Evolutionary conservation across 1,140 invertebrate genomes (phyloP), one percentile per base, ranked within the genome.

Genomic region (Brachionus sp.): DNA sequence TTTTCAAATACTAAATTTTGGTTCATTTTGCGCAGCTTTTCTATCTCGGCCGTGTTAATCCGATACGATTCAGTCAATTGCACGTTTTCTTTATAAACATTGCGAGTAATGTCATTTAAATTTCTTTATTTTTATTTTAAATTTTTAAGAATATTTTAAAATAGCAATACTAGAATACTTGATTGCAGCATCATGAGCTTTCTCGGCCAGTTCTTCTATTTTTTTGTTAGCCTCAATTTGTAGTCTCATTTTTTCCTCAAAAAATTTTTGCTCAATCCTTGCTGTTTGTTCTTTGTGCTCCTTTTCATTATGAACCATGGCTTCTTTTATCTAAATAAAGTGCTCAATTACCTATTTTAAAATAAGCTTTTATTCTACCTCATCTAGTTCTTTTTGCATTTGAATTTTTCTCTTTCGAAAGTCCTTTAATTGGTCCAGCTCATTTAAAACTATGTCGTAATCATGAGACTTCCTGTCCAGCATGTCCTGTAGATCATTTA

Each of bases 31-130:
- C 86, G 87, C 83, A 89, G 53, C n/a, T 83, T 50, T 83, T 83
- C 80, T n/a, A 68, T 83, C 16, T 85, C 70, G 83, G 83, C 13
- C 84, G 87, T 87, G 83, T 89, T 87, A 78, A 88, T 87, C 64
- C 85, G 86, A 42, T 89, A 80, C 6, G 87, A 86, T 83, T 89
- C 87, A 13, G 87, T 86, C 53, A 89, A 83, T 2, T 87, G 84
- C 10, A 88, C 87, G 84, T 89, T 89, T 83, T 89, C 89, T 75
- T 89, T 89, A 83, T 88, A 89, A 23, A 89, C 88, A 16, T 86
- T 86, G 83, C 87, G 86, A 46, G 88, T 89, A 37, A 88, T 88
- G 53, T 89, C 88, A 84, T 88, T 87, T 29, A 89, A 85, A 84
- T 89, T 89, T 50, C 88, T 89, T 84, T 44, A 44, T 25, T 68